Evolutionary conservation across 1,140 invertebrate genomes (phyloP).

Genomic region (Yoshiicerus persimilis): DNA sequence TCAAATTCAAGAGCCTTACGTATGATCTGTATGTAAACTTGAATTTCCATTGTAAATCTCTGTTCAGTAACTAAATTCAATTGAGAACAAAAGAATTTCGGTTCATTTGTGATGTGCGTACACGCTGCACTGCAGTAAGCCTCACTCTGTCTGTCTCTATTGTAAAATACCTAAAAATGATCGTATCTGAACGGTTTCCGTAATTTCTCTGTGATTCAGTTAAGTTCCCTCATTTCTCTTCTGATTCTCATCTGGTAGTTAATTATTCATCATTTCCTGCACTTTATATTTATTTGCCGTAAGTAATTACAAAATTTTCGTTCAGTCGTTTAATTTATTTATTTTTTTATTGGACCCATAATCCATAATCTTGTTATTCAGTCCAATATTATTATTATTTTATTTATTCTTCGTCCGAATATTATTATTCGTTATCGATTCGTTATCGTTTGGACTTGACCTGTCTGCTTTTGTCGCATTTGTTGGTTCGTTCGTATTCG

Average conservation of each 20-base stretch:
- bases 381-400: background rate
- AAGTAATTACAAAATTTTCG: background rate
- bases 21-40: background rate
- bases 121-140: conserved; percentile 49
- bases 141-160: background rate
- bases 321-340: background rate
- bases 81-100: background rate
- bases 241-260: conserved; percentile 1
- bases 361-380: background rate
- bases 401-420: background rate
- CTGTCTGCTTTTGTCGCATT: background rate
- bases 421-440: background rate
- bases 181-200: conserved; percentile 23
- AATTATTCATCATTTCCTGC: background rate
- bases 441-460: background rate
- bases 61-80: background rate
- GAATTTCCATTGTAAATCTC: background rate
- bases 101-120: conserved; percentile 23
- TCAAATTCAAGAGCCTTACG: background rate
- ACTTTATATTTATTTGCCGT: conserved; percentile 12
- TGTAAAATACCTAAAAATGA: background rate
- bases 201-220: conserved; percentile 12
- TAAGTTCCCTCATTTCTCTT: background rate
- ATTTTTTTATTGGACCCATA: background rate
- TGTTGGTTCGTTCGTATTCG: conserved; percentile 1